These are phyloP conservation scores for Perognathus longimembris DNA, from an alignment of 2,113 vertebrate species.

Conservation along the genomic window DNA sequence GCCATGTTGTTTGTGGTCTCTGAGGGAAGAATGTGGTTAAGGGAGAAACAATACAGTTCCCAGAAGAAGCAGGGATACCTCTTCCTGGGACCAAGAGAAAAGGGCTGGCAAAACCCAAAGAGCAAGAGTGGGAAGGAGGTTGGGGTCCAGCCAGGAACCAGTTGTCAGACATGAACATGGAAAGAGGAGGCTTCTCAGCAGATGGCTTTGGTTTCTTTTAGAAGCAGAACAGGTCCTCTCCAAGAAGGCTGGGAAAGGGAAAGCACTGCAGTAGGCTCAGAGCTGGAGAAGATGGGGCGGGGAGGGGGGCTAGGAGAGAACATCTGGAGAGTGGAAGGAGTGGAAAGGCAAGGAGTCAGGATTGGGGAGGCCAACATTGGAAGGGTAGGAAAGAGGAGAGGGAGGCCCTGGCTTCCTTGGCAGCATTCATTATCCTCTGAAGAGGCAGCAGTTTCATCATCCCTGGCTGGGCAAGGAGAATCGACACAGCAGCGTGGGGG, in stretches of 20 bases:
- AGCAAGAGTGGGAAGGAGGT: not conserved
- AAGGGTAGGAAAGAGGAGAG: not conserved
- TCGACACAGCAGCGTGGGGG: not conserved
- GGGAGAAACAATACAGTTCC: not conserved
- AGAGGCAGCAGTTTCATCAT: not conserved
- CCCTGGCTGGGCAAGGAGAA: not conserved
- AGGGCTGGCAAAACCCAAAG: not conserved
- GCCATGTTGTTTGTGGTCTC: not conserved
- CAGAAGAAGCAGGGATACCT: not conserved
- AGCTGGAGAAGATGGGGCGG: not conserved
- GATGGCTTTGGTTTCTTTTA: not conserved
- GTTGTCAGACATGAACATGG: not conserved
- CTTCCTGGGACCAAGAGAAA: not conserved
- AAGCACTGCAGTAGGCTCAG: not conserved
- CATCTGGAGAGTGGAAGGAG: not conserved
- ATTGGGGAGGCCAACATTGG: not conserved
- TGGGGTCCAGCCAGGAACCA: not conserved
- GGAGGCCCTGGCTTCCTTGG: not conserved
- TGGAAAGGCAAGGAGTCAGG: not conserved
- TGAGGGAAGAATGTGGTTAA: not conserved
- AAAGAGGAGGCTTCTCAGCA: not conserved
- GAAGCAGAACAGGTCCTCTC: not conserved
- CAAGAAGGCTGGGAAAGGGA: not conserved
- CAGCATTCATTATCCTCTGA: not conserved
- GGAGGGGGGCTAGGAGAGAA: not conserved